Evolutionary conservation across 2,888 invertebrate species (phyloP).

Genomic region (Epinotia demarniana): DNA sequence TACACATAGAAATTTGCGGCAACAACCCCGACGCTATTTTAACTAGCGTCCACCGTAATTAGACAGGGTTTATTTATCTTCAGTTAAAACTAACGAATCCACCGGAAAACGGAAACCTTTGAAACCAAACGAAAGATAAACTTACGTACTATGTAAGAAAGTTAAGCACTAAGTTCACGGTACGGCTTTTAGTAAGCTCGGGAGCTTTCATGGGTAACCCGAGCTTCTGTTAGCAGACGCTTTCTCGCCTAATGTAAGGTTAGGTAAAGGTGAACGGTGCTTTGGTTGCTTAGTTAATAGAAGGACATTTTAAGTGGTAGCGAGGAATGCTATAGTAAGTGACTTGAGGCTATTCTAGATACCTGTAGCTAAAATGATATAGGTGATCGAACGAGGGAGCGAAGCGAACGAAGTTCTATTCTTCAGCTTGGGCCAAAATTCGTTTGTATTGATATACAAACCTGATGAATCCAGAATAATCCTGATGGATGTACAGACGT

Average conservation of each 20-base stretch:
- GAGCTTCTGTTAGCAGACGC: slow-evolving; percentile 25
- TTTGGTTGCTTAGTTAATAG: neutral
- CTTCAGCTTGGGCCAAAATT: no score
- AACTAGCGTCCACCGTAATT: neutral
- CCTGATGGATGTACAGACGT: no score
- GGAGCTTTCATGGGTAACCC: slow-evolving; percentile 32
- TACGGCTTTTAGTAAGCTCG: neutral
- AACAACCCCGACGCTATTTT: no score
- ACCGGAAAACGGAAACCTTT: slow-evolving; percentile 14
- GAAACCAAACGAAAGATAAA: slow-evolving; percentile 7
- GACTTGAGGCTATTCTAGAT: neutral
- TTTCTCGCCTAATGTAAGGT: slow-evolving; percentile 22
- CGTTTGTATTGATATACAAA: no score
- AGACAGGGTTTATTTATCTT: neutral
- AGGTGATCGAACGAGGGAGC: no score
- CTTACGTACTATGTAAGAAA: slow-evolving; percentile 13
- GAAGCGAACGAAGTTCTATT: no score
- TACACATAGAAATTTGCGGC: no score
- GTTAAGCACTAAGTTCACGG: slow-evolving; percentile 16
- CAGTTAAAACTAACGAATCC: neutral
- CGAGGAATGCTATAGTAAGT: neutral
- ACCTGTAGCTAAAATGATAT: neutral
- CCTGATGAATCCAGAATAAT: no score
- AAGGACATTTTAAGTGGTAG: neutral
- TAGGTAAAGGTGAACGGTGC: slow-evolving; percentile 12